Percentiles rank a stretch among this genome's conserved stretches.
These are phyloP conservation scores for Mirza zaza DNA, from an alignment of 2,113 vertebrate genomes.

Conservation along the genomic window DNA sequence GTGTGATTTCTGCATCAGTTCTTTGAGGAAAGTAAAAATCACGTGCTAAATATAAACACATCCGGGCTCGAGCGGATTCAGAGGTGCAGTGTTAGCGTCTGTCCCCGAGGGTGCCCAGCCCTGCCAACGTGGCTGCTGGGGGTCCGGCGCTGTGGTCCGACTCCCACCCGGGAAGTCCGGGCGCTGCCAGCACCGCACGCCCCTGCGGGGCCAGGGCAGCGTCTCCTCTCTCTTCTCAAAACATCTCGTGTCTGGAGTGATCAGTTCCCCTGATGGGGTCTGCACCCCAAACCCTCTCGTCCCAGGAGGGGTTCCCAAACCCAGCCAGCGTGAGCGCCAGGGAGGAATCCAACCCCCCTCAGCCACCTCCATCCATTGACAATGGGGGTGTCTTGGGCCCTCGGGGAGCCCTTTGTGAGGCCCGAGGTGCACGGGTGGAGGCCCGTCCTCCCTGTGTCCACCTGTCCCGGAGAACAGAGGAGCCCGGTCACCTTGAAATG, in stretches of 20 bases:
- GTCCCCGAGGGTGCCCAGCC: not conserved
- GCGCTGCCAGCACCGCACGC: rapidly evolving
- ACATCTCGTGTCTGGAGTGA: too few species aligned
- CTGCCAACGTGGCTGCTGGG: rapidly evolving
- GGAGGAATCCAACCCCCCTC: rapidly evolving
- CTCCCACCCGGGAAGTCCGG: too few species aligned
- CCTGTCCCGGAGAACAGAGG: not conserved
- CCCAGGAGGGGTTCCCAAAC: not conserved
- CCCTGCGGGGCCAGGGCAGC: not conserved
- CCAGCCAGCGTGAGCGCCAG: rapidly evolving
- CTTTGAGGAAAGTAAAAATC: not conserved
- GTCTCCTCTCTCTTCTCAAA: rapidly evolving
- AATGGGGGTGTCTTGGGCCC: not conserved
- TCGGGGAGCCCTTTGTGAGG: rapidly evolving
- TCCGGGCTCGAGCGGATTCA: rapidly evolving
- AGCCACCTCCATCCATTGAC: not conserved
- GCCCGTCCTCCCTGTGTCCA: not conserved
- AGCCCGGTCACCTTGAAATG: not conserved
- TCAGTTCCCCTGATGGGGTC: not conserved
- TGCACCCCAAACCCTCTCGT: too few species aligned
- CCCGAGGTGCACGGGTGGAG: rapidly evolving
- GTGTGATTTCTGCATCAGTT: not conserved
- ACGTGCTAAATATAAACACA: rapidly evolving
- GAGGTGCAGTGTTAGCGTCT: rapidly evolving
- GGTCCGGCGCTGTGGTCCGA: not conserved